phyloP scores from a whole-genome alignment of 2,113 vertebrate genomes.

The Xenopus borealis region DNA sequence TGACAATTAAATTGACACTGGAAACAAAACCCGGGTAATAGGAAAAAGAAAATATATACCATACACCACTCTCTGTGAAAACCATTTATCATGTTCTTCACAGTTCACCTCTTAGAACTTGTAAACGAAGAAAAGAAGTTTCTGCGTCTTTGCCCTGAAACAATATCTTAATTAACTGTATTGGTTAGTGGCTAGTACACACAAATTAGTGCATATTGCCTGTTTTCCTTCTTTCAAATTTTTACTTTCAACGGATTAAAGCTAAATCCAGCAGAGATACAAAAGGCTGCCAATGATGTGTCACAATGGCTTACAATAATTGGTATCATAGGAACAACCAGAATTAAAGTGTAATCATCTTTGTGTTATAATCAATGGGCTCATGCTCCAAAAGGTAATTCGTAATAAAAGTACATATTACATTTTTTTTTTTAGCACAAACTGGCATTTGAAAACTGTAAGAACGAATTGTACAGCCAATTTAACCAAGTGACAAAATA shows the following conservation, averaged over 20 bases:
- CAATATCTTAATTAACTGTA: no score
- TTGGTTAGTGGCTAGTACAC: no score
- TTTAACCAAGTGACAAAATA: slow-evolving; percentile 7
- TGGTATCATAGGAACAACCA: slow-evolving; percentile 58
- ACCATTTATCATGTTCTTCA: no score
- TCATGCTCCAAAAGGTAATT: slow-evolving; percentile 50
- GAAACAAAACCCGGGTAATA: no score
- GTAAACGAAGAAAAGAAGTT: no score
- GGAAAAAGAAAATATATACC: no score
- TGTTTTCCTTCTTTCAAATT: slow-evolving; percentile 31
- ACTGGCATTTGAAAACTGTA: slow-evolving; percentile 18
- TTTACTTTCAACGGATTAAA: slow-evolving; percentile 50
- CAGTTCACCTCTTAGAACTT: no score
- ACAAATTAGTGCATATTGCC: no score
- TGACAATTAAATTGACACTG: no score
- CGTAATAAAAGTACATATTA: slow-evolving; percentile 49
- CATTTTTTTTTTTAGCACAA: slow-evolving; percentile 44
- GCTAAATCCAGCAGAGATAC: slow-evolving; percentile 63
- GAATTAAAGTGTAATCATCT: slow-evolving; percentile 54
- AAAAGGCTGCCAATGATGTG: slow-evolving; percentile 56
- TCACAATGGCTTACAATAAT: slow-evolving; percentile 58
- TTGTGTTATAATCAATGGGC: slow-evolving; percentile 60
- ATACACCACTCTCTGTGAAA: no score
- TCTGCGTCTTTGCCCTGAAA: no score
- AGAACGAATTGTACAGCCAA: slow-evolving; percentile 23